Evolutionary conservation across 2,113 vertebrate species (phyloP).

Genomic region (Pseudopodoces humilis): DNA sequence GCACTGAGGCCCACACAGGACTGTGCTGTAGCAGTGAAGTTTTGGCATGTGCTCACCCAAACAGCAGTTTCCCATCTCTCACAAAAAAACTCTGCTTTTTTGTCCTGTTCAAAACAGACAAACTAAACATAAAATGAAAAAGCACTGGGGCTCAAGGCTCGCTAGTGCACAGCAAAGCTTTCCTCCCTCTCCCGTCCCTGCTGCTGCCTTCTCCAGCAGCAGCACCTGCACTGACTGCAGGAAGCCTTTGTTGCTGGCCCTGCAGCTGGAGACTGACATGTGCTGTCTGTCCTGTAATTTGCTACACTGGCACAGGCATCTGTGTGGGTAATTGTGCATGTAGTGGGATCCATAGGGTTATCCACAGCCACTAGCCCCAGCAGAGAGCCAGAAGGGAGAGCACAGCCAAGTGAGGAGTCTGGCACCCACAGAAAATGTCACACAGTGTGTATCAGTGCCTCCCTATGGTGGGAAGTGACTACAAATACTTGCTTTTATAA

Average conservation of each 20-base stretch:
- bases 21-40: neutral
- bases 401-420: neutral
- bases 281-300: neutral
- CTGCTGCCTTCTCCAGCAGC: neutral
- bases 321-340: neutral
- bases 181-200: neutral
- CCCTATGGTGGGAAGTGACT: neutral
- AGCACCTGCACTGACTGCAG: neutral
- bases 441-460: neutral
- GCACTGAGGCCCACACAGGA: neutral
- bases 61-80: neutral
- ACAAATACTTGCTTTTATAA: neutral
- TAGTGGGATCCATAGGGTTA: neutral
- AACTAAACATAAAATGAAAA: neutral
- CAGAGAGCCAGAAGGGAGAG: neutral
- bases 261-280: neutral
- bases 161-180: neutral
- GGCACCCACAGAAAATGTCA: neutral
- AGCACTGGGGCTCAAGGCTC: fast-evolving
- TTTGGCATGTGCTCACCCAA: neutral
- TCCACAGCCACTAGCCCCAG: neutral
- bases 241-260: neutral
- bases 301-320: neutral
- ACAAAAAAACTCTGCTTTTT: neutral
- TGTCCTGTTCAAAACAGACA: neutral